Evolutionary conservation across 2,797 vertebrate genomes (phyloP), one percentile per base, ranked within the genome.

Genomic region (Coranthus polyacanthus): DNA sequence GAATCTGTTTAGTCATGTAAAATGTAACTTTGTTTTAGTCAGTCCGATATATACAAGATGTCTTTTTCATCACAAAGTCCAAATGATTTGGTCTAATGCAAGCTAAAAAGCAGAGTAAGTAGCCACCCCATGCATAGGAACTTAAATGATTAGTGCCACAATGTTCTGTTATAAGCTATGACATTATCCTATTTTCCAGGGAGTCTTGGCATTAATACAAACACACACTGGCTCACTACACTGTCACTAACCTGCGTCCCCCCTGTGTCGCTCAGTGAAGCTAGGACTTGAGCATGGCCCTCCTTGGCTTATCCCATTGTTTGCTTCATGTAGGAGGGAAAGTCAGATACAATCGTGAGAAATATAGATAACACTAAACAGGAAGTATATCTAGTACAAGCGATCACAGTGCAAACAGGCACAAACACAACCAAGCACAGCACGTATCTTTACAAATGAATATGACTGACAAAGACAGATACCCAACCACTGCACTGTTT

Each of bases 231-330:
- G 70, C 80, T 76, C 64, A 64, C 87, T 88, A 83, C 76, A 29
- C 90, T 81, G 72, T 81, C 80, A 92, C 91, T 89, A 53, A 93
- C 90, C 90, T 91, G 87, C 65, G 2, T 81, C 80, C 75, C 74
- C 83, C 86, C 78, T 65, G 75, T 81, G 76, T 39, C 74, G 75
- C 85, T 83, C 81, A 79, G 84, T 53, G 78, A 71, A 74, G 82
- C 78, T 81, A 68, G 88, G 87, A 69, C 83, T 76, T 69, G 88
- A 79, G 68, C 68, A 62, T n/a, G 75, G 64, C 55, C 61, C 72
- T 75, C 79, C 79, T 34, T 47, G 81, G 72, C 72, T 72, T 68
- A 76, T 75, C 80, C 88, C 84, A 86, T 84, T 85, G 85, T 88
- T 79, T 67, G 90, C 88, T 92, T 91, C 51, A 69, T 66, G 74